Evolutionary conservation across 2,113 vertebrate species (phyloP), one percentile per base, ranked within the genome.

Genomic region (Craseonycteris thonglongyai): DNA sequence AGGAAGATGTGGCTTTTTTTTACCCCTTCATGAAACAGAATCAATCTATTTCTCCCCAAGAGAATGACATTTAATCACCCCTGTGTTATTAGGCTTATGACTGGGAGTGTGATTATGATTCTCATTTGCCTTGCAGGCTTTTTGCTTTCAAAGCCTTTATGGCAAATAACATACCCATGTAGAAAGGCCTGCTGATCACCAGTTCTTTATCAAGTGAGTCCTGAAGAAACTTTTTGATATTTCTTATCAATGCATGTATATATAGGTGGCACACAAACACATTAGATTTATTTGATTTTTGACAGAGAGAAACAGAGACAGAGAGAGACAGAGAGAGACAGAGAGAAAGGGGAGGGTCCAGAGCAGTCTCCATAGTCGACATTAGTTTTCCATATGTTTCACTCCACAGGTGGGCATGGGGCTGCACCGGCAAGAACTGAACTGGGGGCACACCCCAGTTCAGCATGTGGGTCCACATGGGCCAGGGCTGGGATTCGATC

Each of bases 31-130:
- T 94, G 95, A 97, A 93, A 94, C 58, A 91, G 68, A 96, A 92
- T 91, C 94, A 94, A 96, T 95, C 75, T 90, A 49, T 90, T 93
- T 94, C 72, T 91, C 80, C 82, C 82, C 86, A 4, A 89, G 93
- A 91, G 94, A 95, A 65, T 72, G 56, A 71, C 79, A 96, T 95
- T 94, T 96, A 95, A 93, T 96, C 96, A 97, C 89, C 49, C 45
- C 65, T 88, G 45, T 83, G 88, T 94, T 94, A 93, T 93, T 47
- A 94, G 86, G 89, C 28, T 93, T 93, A 65, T 95, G 89, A 92
- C 54, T 90, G 59, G 66, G 82, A 92, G 92, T 94, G 84, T 92
- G 89, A 94, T 96, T 92, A 91, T 68, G 18, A 92, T 93, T 92
- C 83, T 91, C 71, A 51, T 88, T 78, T 96, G 72, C 74, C 79